Conservation (phyloP, 2,888 invertebrate species). For the Seira ritae region DNA sequence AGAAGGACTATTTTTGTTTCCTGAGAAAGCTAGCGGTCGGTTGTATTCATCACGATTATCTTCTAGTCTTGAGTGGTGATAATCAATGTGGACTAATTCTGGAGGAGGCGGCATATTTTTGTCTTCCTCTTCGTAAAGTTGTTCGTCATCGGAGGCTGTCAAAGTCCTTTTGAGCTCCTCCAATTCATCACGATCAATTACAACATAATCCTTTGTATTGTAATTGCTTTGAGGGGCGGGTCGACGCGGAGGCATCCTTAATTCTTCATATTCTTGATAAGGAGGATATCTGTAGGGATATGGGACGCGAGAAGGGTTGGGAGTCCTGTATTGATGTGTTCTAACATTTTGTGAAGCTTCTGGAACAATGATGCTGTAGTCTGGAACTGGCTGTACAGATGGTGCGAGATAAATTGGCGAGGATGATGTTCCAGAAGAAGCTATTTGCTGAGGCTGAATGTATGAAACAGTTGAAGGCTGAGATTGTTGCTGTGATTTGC, state of each 20-base stretch:
- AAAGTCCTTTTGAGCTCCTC: background rate
- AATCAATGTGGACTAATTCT: conserved; percentile 15
- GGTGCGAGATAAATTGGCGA: too few relatives aligned
- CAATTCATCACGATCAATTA: conserved; percentile 8
- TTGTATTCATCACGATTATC: background rate
- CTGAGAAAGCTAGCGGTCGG: conserved; percentile 4
- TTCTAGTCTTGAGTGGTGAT: background rate
- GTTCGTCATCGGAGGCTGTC: background rate
- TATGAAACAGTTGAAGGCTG: too few relatives aligned
- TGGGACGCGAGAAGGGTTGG: too few relatives aligned
- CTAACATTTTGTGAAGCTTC: too few relatives aligned
- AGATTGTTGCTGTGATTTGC: too few relatives aligned
- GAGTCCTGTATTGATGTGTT: too few relatives aligned
- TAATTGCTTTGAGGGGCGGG: background rate
- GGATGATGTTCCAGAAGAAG: too few relatives aligned
- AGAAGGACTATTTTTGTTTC: background rate
- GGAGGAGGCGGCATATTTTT: conserved; percentile 26
- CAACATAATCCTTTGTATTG: background rate
- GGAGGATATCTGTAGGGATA: background rate
- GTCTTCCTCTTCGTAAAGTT: too few relatives aligned
- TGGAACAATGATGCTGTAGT: too few relatives aligned
- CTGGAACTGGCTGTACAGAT: too few relatives aligned
- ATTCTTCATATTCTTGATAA: background rate
- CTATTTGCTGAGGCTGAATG: too few relatives aligned
- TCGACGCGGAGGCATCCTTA: background rate